phyloP scores from a whole-genome alignment of 1,140 invertebrate genomes.

The Muscidifurax raptorellus region DNA sequence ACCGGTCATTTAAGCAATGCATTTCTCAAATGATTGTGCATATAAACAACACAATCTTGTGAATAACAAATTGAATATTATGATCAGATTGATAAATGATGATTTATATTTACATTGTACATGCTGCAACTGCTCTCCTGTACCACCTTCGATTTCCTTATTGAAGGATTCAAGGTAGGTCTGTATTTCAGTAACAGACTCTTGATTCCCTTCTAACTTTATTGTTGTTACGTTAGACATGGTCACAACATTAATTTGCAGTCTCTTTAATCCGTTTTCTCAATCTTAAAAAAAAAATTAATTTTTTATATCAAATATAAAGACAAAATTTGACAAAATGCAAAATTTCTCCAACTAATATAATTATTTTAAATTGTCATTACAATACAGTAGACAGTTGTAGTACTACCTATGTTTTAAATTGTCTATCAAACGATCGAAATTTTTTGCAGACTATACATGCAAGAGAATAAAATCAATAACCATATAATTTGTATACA shows the following conservation, averaged over 20 bases:
- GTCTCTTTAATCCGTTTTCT: constrained; percentile 14
- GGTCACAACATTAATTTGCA: constrained; percentile 57
- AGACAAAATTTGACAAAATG: too few species aligned
- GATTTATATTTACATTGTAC: constrained; percentile 73
- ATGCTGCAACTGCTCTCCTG: constrained; percentile 75
- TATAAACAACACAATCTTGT: neutral
- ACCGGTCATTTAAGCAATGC: constrained; percentile 8
- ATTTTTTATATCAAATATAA: too few species aligned
- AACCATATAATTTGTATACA: neutral
- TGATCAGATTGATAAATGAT: neutral
- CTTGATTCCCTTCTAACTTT: constrained; percentile 72
- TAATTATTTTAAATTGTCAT: too few species aligned
- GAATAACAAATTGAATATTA: neutral
- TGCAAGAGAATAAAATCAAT: neutral
- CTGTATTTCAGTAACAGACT: constrained; percentile 85
- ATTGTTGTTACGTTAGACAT: constrained; percentile 73
- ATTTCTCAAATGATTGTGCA: neutral
- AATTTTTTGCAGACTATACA: too few species aligned
- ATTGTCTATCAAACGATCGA: too few species aligned
- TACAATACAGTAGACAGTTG: too few species aligned
- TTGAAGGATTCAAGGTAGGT: constrained; percentile 90
- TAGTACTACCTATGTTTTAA: too few species aligned
- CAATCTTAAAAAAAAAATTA: constrained; percentile 23
- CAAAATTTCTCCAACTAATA: too few species aligned
- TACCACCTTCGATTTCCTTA: constrained; percentile 85